Conservation (phyloP, 2,113 vertebrate species). For the Ictidomys tridecemlineatus region DNA sequence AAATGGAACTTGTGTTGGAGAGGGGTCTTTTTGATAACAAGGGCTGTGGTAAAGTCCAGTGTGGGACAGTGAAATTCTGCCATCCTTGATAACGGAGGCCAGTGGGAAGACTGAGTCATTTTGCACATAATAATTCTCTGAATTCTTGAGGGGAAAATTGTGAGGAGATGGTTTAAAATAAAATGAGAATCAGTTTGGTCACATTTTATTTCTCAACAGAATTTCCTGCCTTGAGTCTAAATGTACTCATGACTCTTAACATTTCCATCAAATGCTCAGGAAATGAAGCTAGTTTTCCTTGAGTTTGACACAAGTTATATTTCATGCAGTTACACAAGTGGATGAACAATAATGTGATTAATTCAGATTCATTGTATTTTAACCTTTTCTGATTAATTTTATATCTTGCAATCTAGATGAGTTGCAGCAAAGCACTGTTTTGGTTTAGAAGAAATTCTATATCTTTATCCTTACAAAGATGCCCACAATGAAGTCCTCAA, state of each 20-base stretch:
- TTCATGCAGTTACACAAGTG: constrained; percentile 32
- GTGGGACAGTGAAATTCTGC: not conserved
- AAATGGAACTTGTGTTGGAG: too few relatives aligned
- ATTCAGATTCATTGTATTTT: constrained; percentile 22
- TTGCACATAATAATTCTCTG: not conserved
- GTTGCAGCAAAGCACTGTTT: not conserved
- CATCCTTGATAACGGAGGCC: not conserved
- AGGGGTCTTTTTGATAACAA: not conserved
- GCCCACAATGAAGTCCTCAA: not conserved
- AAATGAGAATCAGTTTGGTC: not conserved
- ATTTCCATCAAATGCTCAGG: constrained; percentile 11
- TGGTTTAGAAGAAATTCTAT: not conserved
- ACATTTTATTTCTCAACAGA: constrained; percentile 65
- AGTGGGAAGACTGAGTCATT: not conserved
- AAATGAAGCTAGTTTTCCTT: constrained; percentile 27
- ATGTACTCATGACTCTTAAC: not conserved
- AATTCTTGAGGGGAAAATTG: constrained; percentile 26
- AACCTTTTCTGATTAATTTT: not conserved
- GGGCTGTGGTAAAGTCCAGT: too few relatives aligned
- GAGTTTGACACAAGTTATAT: constrained; percentile 29
- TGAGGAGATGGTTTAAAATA: not conserved
- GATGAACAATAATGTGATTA: not conserved
- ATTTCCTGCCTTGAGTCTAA: constrained; percentile 47
- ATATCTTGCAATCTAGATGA: not conserved
- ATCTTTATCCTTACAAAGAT: not conserved